These are phyloP conservation scores for Anguilla rostrata DNA, from an alignment of 2,113 vertebrate genomes.

Conservation along the genomic window DNA sequence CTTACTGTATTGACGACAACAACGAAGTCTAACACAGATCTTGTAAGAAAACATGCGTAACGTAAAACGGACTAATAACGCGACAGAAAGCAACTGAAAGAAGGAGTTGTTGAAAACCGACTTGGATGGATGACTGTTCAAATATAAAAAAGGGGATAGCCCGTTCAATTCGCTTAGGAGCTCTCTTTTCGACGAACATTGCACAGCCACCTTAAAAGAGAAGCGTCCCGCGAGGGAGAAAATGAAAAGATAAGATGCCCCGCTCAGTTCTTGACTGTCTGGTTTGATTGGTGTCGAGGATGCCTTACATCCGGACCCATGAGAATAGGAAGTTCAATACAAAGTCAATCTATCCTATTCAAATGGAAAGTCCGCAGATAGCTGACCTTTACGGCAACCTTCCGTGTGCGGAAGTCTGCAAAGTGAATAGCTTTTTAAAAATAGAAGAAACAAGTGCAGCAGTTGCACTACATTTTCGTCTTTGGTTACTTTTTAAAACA, in stretches of 20 bases:
- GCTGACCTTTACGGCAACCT: constrained; percentile 50
- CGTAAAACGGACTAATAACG: no score
- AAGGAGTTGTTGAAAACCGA: background rate
- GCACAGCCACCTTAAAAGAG: constrained; percentile 64
- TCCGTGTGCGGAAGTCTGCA: constrained; percentile 43
- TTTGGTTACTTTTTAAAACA: background rate
- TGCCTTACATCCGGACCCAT: constrained; percentile 70
- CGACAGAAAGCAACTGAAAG: background rate
- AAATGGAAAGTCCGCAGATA: constrained; percentile 70
- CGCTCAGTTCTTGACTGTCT: constrained; percentile 62
- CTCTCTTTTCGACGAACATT: background rate
- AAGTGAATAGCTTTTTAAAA: background rate
- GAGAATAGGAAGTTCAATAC: constrained; percentile 68
- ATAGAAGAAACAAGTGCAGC: background rate
- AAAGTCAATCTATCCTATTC: constrained; percentile 74
- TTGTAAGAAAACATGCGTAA: background rate
- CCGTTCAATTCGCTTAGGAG: background rate
- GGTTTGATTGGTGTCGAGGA: constrained; percentile 72
- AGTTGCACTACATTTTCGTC: constrained; percentile 9
- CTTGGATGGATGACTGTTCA: background rate
- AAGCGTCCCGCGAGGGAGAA: constrained; percentile 51
- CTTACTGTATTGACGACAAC: background rate
- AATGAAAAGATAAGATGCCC: constrained; percentile 37
- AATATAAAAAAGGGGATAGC: no score
- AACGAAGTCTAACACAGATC: background rate